These are phyloP conservation scores for Opisthograptis luteolata DNA, from an alignment of 2,888 invertebrate genomes.

Conservation along the genomic window DNA sequence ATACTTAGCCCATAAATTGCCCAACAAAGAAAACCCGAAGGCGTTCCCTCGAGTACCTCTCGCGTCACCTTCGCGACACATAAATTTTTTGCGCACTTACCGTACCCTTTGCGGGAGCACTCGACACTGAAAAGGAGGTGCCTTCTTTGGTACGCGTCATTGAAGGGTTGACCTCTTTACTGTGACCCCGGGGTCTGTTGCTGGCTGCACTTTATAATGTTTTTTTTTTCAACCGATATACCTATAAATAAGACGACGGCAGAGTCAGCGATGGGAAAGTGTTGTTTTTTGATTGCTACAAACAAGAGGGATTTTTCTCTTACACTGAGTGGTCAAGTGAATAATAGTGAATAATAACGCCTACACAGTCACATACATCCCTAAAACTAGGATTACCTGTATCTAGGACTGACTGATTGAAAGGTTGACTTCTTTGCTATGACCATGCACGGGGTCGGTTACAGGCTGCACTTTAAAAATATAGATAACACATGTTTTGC, in stretches of 20 bases:
- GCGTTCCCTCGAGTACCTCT: constrained; percentile 34
- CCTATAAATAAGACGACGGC: neutral
- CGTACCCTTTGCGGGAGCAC: constrained; percentile 46
- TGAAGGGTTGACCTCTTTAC: constrained; percentile 72
- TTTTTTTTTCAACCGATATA: neutral
- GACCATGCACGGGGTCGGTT: too few species aligned
- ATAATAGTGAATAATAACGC: too few species aligned
- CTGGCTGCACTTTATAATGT: neutral
- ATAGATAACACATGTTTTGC: too few species aligned
- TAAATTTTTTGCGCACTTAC: constrained; percentile 76
- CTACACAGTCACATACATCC: too few species aligned
- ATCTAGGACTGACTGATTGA: too few species aligned
- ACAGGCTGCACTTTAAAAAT: too few species aligned
- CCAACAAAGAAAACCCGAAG: constrained; percentile 22
- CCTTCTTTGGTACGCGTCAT: constrained; percentile 63
- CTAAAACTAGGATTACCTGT: too few species aligned
- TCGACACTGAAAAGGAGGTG: constrained; percentile 80
- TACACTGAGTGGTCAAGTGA: too few species aligned
- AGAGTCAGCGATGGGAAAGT: too few species aligned
- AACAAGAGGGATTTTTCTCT: too few species aligned
- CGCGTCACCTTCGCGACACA: constrained; percentile 62
- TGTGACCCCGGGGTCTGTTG: constrained; percentile 23
- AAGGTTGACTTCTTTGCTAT: too few species aligned
- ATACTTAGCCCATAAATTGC: constrained; percentile 36
- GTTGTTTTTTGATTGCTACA: too few species aligned